These are phyloP conservation scores for Cataglyphis rosenhaueri DNA, from an alignment of 2,888 invertebrate species.

Conservation along the genomic window DNA sequence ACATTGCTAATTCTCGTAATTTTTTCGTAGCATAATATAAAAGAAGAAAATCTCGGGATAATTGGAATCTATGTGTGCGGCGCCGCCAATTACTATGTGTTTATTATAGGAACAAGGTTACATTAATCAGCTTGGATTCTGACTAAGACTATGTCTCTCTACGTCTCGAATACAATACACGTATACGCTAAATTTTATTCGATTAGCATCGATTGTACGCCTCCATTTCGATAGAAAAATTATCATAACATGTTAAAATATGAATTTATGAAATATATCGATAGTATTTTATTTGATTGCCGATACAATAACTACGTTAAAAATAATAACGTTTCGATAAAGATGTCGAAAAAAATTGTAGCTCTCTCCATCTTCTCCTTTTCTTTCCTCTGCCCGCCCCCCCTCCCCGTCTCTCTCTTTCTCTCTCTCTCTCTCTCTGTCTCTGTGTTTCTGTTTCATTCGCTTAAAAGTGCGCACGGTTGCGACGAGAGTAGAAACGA, in stretches of 20 bases:
- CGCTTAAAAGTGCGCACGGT: not conserved
- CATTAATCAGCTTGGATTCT: slow-evolving; percentile 32
- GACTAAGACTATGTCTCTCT: not conserved
- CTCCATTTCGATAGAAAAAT: not conserved
- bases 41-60: slow-evolving; percentile 15
- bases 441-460: too few relatives aligned
- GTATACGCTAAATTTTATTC: not conserved
- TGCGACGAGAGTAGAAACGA: not conserved
- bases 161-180: not conserved
- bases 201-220: not conserved
- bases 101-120: slow-evolving; percentile 64
- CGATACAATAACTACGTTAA: too few relatives aligned
- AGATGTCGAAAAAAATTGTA: too few relatives aligned
- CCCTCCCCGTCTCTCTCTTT: too few relatives aligned
- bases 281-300: too few relatives aligned
- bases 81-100: slow-evolving; percentile 41
- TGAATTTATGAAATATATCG: not conserved
- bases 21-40: not conserved
- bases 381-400: too few relatives aligned
- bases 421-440: too few relatives aligned
- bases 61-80: slow-evolving; percentile 15
- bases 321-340: too few relatives aligned
- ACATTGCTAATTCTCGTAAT: not conserved
- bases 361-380: too few relatives aligned
- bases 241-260: not conserved